Conservation (phyloP, 1,140 invertebrate genomes). For the Orius insidiosus region DNA sequence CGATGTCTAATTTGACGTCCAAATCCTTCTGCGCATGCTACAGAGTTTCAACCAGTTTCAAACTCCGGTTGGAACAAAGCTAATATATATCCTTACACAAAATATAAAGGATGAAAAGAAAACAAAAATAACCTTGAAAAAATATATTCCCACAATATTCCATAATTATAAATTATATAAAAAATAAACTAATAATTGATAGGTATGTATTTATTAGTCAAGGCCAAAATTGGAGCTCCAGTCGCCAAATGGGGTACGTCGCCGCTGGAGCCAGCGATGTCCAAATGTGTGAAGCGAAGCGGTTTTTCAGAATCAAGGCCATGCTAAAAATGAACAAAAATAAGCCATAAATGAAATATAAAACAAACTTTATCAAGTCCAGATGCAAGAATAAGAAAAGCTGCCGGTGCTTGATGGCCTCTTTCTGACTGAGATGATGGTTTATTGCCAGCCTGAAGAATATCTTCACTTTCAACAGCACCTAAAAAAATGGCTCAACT, state of each 20-base stretch:
- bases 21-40: too few species aligned
- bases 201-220: slow-evolving; percentile 28
- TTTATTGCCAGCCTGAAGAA: slow-evolving; percentile 58
- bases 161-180: too few species aligned
- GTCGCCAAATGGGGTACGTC: slow-evolving; percentile 56
- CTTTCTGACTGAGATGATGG: slow-evolving; percentile 48
- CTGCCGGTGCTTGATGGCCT: slow-evolving; percentile 67
- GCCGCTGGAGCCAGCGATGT: slow-evolving; percentile 71
- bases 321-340: slow-evolving; percentile 33
- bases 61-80: too few species aligned
- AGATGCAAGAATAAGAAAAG: slow-evolving; percentile 73
- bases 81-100: too few species aligned
- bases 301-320: slow-evolving; percentile 45
- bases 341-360: slow-evolving; percentile 1
- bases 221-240: slow-evolving; percentile 57
- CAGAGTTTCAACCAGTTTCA: too few species aligned
- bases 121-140: too few species aligned
- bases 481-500: slow-evolving; percentile 13
- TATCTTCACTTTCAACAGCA: slow-evolving; percentile 63
- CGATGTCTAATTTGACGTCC: too few species aligned
- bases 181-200: not conserved
- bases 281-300: slow-evolving; percentile 69
- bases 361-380: slow-evolving; percentile 59
- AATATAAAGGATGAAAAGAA: too few species aligned
- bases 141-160: too few species aligned